Evolutionary conservation across 92 coral and sea anemone genomes (phyloP), one percentile per base, ranked within the genome.

Genomic region (Epizoanthus illoricatus): DNA sequence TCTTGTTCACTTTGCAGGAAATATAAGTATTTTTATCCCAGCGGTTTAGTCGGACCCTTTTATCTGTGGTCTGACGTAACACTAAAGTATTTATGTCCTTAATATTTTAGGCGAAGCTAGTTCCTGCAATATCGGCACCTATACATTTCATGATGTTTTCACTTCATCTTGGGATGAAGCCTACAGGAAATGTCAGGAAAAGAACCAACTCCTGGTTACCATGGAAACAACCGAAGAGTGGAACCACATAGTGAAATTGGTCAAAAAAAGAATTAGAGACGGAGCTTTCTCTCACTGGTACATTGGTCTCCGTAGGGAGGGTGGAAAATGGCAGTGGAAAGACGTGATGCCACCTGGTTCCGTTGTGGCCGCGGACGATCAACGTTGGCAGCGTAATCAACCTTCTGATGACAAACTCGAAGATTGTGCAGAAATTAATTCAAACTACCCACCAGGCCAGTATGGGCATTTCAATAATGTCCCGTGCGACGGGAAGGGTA

Each of bases 271-370:
- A 68, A 0, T 68, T 17, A 68, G 6, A 17, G 13, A 45, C 52
- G 15, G 18, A 36, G 7, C 33, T 18, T 36, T 68, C 40, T 6
- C 15, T 4, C 64, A 59, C 64, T 59, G 64, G 64, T 59, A 59
- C n/a, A 59, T 59, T 59, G 64, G n/a, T 17, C 73, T 68, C 40
- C 73, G 73, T 10, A 36, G 40, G 18, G 73, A 68, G 40, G 19
- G 40, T 68, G 73, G 40, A 9, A 20, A 11, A 20, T 68, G 73
- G 73, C 7, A 49, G 13, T 68, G 73, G 73, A 20, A 45, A 8
- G 13, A 52, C 47, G 73, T 45, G 15, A 49, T 33, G 52, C 7
- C 52, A 10, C 73, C 73, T 20, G 33, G 73, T 45, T 19, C 33
- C 13, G 15, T 7, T 19, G 18, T 68, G 33, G 13, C 73, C 40